These are phyloP conservation scores for Otolemur garnettii DNA, from an alignment of 2,113 vertebrate genomes.

Conservation along the genomic window DNA sequence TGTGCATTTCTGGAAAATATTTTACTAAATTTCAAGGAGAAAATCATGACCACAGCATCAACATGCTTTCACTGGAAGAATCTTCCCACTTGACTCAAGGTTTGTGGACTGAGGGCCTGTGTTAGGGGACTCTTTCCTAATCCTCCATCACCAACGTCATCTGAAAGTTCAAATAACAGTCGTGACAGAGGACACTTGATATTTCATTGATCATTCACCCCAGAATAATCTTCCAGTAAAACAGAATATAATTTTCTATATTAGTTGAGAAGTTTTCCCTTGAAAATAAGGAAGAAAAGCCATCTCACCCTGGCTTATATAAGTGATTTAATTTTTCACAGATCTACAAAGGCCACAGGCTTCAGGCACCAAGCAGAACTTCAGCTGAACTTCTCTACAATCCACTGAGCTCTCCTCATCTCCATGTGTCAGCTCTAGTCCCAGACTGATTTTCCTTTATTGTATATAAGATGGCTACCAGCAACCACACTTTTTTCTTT, in stretches of 20 bases:
- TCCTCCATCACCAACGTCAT: neutral
- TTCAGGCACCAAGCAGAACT: neutral
- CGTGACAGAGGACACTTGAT: neutral
- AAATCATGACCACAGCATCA: neutral
- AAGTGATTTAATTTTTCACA: constrained; percentile 7
- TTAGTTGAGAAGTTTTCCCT: neutral
- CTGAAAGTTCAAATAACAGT: neutral
- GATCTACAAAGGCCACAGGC: neutral
- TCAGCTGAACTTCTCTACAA: neutral
- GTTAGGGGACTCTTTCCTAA: neutral
- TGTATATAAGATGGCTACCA: neutral
- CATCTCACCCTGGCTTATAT: neutral
- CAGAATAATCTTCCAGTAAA: neutral
- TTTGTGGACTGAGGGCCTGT: neutral
- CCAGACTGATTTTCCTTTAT: neutral
- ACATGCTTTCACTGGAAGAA: neutral
- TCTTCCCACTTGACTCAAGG: neutral
- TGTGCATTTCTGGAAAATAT: constrained; percentile 20
- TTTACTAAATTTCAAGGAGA: neutral
- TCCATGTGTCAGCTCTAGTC: neutral
- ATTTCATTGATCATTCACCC: constrained; percentile 1
- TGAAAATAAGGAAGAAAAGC: neutral
- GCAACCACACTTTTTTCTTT: neutral
- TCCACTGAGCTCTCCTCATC: neutral
- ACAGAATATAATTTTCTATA: neutral